Evolutionary conservation across 2,888 invertebrate genomes (phyloP).

Genomic region (Apodemia duryi): DNA sequence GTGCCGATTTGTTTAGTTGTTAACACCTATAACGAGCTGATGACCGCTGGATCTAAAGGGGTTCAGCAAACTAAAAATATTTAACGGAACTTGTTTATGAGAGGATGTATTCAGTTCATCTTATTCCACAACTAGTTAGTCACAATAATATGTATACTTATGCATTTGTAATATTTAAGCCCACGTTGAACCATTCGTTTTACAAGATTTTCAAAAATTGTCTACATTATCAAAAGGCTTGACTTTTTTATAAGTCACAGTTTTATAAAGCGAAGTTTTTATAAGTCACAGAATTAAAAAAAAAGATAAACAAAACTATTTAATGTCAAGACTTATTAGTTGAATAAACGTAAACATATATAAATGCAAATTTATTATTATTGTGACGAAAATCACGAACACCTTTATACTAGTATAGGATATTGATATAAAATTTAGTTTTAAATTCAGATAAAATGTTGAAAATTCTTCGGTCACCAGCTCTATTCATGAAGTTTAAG

Average conservation of each 20-base stretch:
- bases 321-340: no score
- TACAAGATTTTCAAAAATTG: no score
- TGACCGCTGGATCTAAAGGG: neutral
- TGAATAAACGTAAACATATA: no score
- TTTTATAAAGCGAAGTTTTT: no score
- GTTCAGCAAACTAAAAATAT: neutral
- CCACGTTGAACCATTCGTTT: no score
- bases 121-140: no score
- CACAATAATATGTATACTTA: no score
- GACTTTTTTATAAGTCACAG: no score
- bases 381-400: neutral
- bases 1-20: conserved; percentile 14
- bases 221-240: no score
- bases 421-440: neutral
- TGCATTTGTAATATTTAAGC: no score
- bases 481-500: neutral
- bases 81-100: neutral
- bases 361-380: neutral
- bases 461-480: conserved; percentile 7
- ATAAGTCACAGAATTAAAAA: no score
- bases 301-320: no score
- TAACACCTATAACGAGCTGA: conserved; percentile 8
- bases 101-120: neutral
- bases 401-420: neutral
- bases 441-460: conserved; percentile 5